Percentiles rank a stretch among this genome's conserved stretches.
Evolutionary conservation across 1,140 invertebrate genomes (phyloP).

Genomic region (Heliconius hermathena): DNA sequence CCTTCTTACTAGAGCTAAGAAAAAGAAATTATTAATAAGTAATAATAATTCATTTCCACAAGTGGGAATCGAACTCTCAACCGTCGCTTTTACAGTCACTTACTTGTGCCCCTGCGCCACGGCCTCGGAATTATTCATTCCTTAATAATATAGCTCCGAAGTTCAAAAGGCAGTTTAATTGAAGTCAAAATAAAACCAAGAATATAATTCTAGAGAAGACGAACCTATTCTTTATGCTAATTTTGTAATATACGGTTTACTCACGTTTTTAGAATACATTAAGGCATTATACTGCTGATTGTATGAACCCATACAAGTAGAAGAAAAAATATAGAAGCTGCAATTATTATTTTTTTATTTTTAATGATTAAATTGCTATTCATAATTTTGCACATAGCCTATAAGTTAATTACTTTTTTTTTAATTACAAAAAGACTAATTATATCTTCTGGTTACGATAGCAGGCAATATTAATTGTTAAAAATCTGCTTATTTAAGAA

Average conservation of each 20-base stretch:
- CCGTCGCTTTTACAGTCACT: too few relatives aligned
- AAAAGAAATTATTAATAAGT: too few relatives aligned
- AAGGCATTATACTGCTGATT: constrained; percentile 22
- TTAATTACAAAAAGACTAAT: too few relatives aligned
- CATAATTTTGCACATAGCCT: too few relatives aligned
- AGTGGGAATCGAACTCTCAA: too few relatives aligned
- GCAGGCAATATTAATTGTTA: too few relatives aligned
- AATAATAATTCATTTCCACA: too few relatives aligned
- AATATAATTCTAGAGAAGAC: constrained; percentile 23
- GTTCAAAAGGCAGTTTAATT: constrained; percentile 8
- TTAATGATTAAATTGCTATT: background rate
- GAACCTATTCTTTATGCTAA: constrained; percentile 29
- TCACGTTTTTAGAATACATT: constrained; percentile 33
- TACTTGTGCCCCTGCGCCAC: too few relatives aligned
- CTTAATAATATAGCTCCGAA: background rate
- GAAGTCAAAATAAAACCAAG: constrained; percentile 3
- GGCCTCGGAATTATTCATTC: background rate
- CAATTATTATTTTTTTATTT: background rate
- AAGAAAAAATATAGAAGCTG: background rate
- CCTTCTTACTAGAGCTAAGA: too few relatives aligned
- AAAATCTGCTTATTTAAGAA: too few relatives aligned
- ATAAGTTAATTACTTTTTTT: too few relatives aligned
- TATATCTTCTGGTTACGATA: too few relatives aligned
- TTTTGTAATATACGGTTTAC: constrained; percentile 22
- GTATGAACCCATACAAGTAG: constrained; percentile 3